Evolutionary conservation across 2,797 vertebrate genomes (phyloP).

Genomic region (Sphenodon punctatus): DNA sequence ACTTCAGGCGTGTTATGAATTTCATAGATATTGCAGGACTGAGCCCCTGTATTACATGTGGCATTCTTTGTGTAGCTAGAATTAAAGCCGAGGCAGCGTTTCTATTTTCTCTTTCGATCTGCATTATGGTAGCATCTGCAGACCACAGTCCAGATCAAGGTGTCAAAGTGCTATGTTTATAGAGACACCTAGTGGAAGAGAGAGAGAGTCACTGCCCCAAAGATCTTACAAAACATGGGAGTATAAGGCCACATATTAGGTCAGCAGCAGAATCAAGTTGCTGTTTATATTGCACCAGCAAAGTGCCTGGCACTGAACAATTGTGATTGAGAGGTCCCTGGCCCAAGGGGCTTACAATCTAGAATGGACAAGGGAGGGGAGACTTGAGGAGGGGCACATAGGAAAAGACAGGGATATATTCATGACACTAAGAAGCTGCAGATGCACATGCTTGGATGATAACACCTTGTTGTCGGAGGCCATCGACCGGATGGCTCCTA

Average conservation of each 20-base stretch:
- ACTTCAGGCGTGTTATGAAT: constrained; percentile 30
- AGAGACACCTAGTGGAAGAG: not conserved
- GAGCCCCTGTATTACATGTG: constrained; percentile 3
- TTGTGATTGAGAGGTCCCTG: no score
- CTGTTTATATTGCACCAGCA: no score
- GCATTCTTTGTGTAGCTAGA: constrained; percentile 16
- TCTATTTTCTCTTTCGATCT: constrained; percentile 27
- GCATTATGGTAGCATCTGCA: not conserved
- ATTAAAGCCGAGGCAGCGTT: constrained; percentile 34
- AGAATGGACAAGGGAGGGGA: no score
- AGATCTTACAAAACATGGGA: not conserved
- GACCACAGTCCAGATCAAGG: not conserved
- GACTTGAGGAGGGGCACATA: no score
- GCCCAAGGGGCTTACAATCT: no score
- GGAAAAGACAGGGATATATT: no score
- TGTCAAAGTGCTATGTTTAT: not conserved
- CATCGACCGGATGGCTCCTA: no score
- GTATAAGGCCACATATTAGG: not conserved
- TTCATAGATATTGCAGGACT: constrained; percentile 28
- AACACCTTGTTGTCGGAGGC: no score
- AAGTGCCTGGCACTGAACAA: no score
- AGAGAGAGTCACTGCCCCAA: not conserved
- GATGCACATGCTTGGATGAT: no score
- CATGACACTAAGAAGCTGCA: no score
- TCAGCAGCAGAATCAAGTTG: no score